phyloP scores from a whole-genome alignment of 1,140 invertebrate genomes.

The Maconellicoccus hirsutus region DNA sequence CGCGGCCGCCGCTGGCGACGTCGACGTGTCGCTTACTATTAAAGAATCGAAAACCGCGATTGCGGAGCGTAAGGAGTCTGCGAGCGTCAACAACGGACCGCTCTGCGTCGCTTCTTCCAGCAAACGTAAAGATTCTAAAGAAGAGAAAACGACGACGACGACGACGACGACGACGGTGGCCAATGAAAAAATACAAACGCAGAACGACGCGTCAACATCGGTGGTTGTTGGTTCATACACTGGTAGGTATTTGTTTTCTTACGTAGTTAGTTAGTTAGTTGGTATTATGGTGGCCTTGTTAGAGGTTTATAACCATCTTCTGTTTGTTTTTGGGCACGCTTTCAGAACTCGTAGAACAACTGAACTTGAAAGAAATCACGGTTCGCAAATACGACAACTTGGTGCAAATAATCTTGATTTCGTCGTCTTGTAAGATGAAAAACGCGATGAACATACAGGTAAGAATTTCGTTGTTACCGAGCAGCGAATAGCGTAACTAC shows the following conservation, averaged over 20 bases:
- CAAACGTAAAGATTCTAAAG: background rate
- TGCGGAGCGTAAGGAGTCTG: background rate
- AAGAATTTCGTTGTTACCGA: background rate
- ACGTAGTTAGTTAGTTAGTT: too few relatives aligned
- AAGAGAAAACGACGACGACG: background rate
- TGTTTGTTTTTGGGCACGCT: background rate
- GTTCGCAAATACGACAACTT: slow-evolving; percentile 48
- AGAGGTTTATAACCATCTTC: too few relatives aligned
- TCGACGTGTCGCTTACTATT: background rate
- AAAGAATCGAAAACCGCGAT: background rate
- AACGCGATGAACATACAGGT: slow-evolving; percentile 36
- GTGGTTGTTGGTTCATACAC: too few relatives aligned
- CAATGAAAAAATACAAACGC: too few relatives aligned
- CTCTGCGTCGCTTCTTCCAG: background rate
- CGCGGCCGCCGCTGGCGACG: background rate
- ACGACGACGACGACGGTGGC: background rate
- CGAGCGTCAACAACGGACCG: background rate
- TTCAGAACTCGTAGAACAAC: background rate
- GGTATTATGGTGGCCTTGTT: too few relatives aligned
- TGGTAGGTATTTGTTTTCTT: too few relatives aligned
- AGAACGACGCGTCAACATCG: too few relatives aligned
- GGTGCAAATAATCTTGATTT: slow-evolving; percentile 49
- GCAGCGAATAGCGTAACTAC: too few relatives aligned
- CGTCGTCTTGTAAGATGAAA: slow-evolving; percentile 43
- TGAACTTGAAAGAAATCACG: slow-evolving; percentile 40